These are phyloP conservation scores for Caenorhabditis japonica DNA, from an alignment of 2,888 invertebrate species.

Conservation along the genomic window DNA sequence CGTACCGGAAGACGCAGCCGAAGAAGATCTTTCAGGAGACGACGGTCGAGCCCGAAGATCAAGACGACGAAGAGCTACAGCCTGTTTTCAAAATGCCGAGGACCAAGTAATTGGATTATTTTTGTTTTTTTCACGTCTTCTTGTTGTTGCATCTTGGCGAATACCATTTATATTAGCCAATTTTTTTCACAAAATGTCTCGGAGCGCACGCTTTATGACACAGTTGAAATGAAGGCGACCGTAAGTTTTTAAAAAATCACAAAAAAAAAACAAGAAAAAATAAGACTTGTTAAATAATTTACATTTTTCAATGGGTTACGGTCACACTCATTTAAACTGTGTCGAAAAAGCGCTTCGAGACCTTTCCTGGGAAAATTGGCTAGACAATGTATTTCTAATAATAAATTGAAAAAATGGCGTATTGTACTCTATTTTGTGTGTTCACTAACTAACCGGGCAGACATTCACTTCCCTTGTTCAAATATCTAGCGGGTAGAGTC, in stretches of 20 bases:
- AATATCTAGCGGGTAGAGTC: constrained; percentile 40
- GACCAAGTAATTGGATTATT: constrained; percentile 38
- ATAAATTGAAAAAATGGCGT: neutral
- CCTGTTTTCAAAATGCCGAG: constrained; percentile 69
- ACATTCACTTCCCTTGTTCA: constrained; percentile 29
- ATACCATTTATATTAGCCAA: too few species aligned
- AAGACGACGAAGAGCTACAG: constrained; percentile 64
- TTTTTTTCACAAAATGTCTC: too few species aligned
- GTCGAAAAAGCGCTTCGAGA: too few species aligned
- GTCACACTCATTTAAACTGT: too few species aligned
- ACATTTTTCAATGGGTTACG: too few species aligned
- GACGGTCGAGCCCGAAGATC: constrained; percentile 61
- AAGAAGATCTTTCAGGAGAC: constrained; percentile 74
- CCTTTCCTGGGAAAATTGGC: too few species aligned
- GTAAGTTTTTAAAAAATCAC: too few species aligned
- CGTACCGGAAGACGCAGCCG: constrained; percentile 74
- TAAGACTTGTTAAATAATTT: too few species aligned
- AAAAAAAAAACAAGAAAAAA: too few species aligned
- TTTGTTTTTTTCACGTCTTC: neutral
- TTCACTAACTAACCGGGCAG: constrained; percentile 1
- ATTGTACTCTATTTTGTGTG: neutral
- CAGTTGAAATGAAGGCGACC: too few species aligned
- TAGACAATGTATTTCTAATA: neutral
- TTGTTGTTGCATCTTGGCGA: too few species aligned
- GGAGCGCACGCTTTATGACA: too few species aligned